Conservation (phyloP, 2,888 invertebrate species). For the Agriopis aurantiaria region DNA sequence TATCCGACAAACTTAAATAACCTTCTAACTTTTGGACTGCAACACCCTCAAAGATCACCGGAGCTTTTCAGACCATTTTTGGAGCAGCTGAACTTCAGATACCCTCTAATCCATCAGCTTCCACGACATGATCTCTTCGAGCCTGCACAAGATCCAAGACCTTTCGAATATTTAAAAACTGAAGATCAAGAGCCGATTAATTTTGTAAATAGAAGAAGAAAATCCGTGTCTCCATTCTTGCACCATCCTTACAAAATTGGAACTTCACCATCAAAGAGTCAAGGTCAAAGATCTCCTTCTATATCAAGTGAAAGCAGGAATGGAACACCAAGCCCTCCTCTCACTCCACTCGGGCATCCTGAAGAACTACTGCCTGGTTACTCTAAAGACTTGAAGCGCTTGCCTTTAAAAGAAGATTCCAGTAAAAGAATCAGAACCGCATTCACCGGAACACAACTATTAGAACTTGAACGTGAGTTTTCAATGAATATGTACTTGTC, state of each 20-base stretch:
- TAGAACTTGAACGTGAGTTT: slow-evolving; percentile 96
- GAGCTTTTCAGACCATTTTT: slow-evolving; percentile 82
- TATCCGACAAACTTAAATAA: slow-evolving; percentile 89
- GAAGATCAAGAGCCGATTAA: slow-evolving; percentile 72
- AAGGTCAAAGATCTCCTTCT: slow-evolving; percentile 76
- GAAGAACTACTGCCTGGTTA: slow-evolving; percentile 80
- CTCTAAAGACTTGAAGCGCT: slow-evolving; percentile 76
- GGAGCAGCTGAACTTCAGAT: slow-evolving; percentile 78
- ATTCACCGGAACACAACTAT: slow-evolving; percentile 95
- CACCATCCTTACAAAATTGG: slow-evolving; percentile 77
- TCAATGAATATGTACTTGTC: slow-evolving; percentile 96
- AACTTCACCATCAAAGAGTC: slow-evolving; percentile 73
- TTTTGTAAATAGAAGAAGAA: slow-evolving; percentile 72
- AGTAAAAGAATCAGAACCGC: slow-evolving; percentile 97
- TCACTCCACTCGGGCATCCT: slow-evolving; percentile 77
- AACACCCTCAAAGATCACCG: slow-evolving; percentile 79
- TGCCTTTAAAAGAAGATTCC: slow-evolving; percentile 87
- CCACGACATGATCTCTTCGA: slow-evolving; percentile 75
- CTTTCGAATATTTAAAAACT: slow-evolving; percentile 70
- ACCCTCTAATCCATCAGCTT: slow-evolving; percentile 75
- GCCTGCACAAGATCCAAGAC: slow-evolving; percentile 58
- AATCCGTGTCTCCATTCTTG: slow-evolving; percentile 77
- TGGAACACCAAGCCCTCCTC: slow-evolving; percentile 85
- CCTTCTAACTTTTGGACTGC: slow-evolving; percentile 88
- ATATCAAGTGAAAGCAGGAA: slow-evolving; percentile 82